phyloP scores from a whole-genome alignment of 92 coral and sea anemone genomes.

The Anthopleura xanthogrammica region DNA sequence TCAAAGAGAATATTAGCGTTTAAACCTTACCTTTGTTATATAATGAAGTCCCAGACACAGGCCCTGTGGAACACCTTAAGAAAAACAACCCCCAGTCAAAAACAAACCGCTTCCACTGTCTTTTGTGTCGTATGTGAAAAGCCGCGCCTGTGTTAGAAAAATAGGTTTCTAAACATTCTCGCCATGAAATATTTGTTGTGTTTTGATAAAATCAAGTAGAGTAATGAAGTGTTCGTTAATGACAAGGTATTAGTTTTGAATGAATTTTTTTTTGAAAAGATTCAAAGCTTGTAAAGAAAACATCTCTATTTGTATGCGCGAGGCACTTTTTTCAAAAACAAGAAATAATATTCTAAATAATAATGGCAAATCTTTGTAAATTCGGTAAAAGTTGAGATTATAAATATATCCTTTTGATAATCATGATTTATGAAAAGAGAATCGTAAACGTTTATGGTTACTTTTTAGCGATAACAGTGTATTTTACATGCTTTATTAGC shows the following conservation, averaged over 20 bases:
- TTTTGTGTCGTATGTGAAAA: neutral
- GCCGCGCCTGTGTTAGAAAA: neutral
- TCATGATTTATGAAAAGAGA: neutral
- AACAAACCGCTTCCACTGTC: neutral
- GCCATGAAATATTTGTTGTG: neutral
- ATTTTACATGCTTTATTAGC: neutral
- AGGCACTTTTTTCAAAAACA: neutral
- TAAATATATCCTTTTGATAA: neutral
- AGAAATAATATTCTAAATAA: neutral
- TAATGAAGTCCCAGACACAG: neutral
- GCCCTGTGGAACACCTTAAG: neutral
- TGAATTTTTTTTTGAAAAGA: neutral
- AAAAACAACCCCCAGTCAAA: neutral
- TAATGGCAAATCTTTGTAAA: neutral
- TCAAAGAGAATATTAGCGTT: neutral
- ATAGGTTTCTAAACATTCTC: neutral
- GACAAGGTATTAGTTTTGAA: neutral
- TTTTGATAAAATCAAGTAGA: neutral
- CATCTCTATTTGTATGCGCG: neutral
- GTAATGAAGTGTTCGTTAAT: neutral
- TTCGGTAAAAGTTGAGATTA: neutral
- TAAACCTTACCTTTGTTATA: neutral
- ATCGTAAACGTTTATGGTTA: neutral
- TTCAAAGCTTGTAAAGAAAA: neutral
- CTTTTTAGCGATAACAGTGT: neutral